Evolutionary conservation across 2,888 invertebrate genomes (phyloP).

Genomic region (Cetonia aurata): DNA sequence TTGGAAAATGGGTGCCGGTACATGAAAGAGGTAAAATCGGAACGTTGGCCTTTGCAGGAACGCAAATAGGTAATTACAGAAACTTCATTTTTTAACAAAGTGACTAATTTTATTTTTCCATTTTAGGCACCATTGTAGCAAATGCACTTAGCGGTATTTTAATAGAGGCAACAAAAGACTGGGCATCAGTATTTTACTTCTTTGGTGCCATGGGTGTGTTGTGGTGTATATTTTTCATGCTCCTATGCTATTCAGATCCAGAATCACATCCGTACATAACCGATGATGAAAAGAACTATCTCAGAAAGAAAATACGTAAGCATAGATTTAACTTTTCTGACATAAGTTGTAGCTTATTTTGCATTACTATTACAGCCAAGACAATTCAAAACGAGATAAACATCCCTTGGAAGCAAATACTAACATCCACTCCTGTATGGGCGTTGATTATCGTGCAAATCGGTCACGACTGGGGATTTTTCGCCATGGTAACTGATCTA

Average conservation of each 20-base stretch:
- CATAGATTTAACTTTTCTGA: neutral
- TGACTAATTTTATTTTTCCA: too few relatives aligned
- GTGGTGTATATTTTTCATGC: constrained; percentile 73
- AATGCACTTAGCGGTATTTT: constrained; percentile 77
- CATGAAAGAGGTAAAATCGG: constrained; percentile 83
- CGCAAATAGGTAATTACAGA: constrained; percentile 71
- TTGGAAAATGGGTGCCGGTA: constrained; percentile 86
- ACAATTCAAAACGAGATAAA: constrained; percentile 52
- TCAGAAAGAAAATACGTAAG: constrained; percentile 64
- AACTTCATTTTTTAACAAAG: neutral
- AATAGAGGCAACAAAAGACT: constrained; percentile 75
- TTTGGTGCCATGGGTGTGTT: constrained; percentile 80
- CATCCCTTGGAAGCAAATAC: constrained; percentile 79
- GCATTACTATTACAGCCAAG: constrained; percentile 16
- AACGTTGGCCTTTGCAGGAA: constrained; percentile 83
- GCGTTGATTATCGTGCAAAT: constrained; percentile 81
- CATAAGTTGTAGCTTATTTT: neutral
- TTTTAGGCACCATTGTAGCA: constrained; percentile 71
- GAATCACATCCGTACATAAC: constrained; percentile 81
- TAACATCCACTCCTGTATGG: constrained; percentile 79
- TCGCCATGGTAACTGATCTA: constrained; percentile 78
- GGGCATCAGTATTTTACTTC: constrained; percentile 85
- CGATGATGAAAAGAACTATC: constrained; percentile 77
- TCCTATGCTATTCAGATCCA: constrained; percentile 71
- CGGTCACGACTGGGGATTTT: constrained; percentile 80